Evolutionary conservation across 2,888 invertebrate genomes (phyloP).

Genomic region (Mylabris sibirica): DNA sequence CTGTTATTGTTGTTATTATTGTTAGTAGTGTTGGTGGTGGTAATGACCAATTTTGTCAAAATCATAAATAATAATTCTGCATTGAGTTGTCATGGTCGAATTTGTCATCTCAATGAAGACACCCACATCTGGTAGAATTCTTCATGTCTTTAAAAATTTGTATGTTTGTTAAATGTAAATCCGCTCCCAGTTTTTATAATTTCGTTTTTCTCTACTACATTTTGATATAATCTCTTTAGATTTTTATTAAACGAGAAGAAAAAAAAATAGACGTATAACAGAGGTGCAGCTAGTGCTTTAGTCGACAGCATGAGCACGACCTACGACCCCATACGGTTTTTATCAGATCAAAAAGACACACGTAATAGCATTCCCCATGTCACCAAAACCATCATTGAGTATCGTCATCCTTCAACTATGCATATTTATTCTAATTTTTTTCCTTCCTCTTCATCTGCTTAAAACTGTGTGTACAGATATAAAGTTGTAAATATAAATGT

Average conservation of each 20-base stretch:
- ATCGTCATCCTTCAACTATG: slow-evolving; percentile 41
- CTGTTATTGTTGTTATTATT: neutral
- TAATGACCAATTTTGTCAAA: neutral
- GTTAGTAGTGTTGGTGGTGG: neutral
- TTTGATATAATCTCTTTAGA: neutral
- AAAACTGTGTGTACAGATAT: slow-evolving; percentile 30
- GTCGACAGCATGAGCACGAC: slow-evolving; percentile 55
- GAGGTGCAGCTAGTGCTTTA: slow-evolving; percentile 45
- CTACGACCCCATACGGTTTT: slow-evolving; percentile 54
- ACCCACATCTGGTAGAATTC: slow-evolving; percentile 4
- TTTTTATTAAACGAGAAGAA: neutral
- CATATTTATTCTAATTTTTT: slow-evolving; percentile 22
- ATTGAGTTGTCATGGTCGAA: neutral
- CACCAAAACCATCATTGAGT: slow-evolving; percentile 43
- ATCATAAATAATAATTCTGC: slow-evolving; percentile 1
- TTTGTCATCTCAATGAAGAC: neutral
- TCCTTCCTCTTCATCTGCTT: slow-evolving; percentile 1
- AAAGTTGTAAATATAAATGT: slow-evolving; percentile 44
- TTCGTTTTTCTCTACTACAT: neutral
- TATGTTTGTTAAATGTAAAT: neutral
- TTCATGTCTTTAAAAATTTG: neutral
- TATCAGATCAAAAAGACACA: slow-evolving; percentile 59
- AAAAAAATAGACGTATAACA: neutral
- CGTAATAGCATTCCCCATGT: slow-evolving; percentile 59
- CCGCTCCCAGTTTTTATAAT: slow-evolving; percentile 4